Conservation (phyloP, 2,888 invertebrate species). For the Drosophila ustulata region DNA sequence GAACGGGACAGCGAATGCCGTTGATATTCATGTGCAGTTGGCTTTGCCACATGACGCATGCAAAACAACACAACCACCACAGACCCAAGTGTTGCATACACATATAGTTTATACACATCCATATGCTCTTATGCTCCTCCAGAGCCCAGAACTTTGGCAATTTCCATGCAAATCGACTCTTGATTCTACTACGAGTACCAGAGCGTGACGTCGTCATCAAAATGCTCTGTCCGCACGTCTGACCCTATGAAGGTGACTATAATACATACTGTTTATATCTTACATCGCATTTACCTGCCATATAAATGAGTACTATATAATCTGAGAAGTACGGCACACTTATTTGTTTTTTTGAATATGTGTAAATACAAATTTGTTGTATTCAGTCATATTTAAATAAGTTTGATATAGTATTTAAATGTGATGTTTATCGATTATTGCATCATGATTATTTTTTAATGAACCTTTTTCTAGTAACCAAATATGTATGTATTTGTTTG, state of each 20-base stretch:
- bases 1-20: conserved; percentile 7
- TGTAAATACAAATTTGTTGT: too few relatives aligned
- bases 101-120: conserved; percentile 5
- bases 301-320: not conserved
- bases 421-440: too few relatives aligned
- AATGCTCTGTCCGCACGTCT: not conserved
- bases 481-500: too few relatives aligned
- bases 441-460: too few relatives aligned
- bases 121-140: conserved; percentile 1
- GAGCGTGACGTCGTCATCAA: not conserved
- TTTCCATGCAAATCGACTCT: conserved; percentile 1
- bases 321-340: not conserved
- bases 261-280: not conserved
- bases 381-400: too few relatives aligned
- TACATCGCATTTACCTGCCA: not conserved
- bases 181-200: not conserved
- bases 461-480: too few relatives aligned
- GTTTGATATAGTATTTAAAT: too few relatives aligned
- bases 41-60: conserved; percentile 61
- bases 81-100: conserved; percentile 30
- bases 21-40: conserved; percentile 52
- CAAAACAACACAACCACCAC: conserved; percentile 27
- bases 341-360: too few relatives aligned
- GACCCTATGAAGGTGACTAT: not conserved
- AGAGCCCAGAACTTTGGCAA: not conserved